Evolutionary conservation across 2,888 invertebrate genomes (phyloP).

Genomic region (Nomada lathburiana): DNA sequence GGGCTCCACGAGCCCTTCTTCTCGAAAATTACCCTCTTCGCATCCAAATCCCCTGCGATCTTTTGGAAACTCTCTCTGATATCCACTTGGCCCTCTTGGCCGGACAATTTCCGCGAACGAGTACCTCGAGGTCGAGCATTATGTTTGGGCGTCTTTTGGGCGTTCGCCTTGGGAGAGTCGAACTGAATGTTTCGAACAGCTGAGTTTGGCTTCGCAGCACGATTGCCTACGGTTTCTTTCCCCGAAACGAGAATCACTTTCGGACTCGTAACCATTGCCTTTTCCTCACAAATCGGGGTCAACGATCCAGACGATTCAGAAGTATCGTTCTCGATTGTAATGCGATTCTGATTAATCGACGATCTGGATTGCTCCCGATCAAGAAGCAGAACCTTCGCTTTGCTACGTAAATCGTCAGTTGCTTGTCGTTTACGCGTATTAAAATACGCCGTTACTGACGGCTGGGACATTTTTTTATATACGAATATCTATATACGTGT

Average conservation of each 20-base stretch:
- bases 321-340: conserved; percentile 24
- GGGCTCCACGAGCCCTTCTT: conserved; percentile 81
- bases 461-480: conserved; percentile 89
- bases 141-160: conserved; percentile 64
- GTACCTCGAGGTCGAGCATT: conserved; percentile 55
- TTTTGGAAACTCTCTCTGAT: conserved; percentile 81
- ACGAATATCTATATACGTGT: conserved; percentile 52
- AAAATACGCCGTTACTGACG: conserved; percentile 91
- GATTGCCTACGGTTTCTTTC: conserved; percentile 16
- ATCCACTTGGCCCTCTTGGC: conserved; percentile 76
- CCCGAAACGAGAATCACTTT: conserved; percentile 59
- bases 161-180: conserved; percentile 69
- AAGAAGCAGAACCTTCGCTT: conserved; percentile 84
- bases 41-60: conserved; percentile 54
- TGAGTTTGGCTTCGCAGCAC: conserved; percentile 59
- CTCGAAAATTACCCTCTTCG: conserved; percentile 76
- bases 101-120: conserved; percentile 63
- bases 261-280: conserved; percentile 58
- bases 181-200: conserved; percentile 76
- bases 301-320: conserved; percentile 29
- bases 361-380: conserved; percentile 79
- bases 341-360: conserved; percentile 45
- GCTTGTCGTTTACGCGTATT: conserved; percentile 91
- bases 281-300: conserved; percentile 58
- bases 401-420: conserved; percentile 87